phyloP scores from a whole-genome alignment of 2,113 vertebrate species.

The Polyodon spathula region DNA sequence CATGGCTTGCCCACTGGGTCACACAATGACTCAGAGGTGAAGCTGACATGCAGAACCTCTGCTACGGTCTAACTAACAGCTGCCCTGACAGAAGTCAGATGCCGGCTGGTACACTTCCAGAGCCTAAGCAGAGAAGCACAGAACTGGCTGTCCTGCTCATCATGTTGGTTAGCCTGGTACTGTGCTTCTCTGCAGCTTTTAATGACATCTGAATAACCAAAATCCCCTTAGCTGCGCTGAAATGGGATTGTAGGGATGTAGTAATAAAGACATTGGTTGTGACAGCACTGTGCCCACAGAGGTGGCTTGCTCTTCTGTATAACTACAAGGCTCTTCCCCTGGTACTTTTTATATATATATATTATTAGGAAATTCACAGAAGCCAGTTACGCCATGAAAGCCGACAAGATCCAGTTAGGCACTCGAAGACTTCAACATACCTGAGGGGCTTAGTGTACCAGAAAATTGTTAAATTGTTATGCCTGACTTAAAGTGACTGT shows the following conservation, averaged over 20 bases:
- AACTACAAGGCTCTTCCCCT: constrained; percentile 12
- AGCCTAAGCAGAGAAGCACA: too few relatives aligned
- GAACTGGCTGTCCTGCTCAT: too few relatives aligned
- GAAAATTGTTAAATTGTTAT: constrained; percentile 44
- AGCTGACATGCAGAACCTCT: too few relatives aligned
- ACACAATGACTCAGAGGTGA: too few relatives aligned
- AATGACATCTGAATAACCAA: too few relatives aligned
- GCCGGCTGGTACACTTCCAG: too few relatives aligned
- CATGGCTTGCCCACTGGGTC: neutral
- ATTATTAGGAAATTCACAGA: constrained; percentile 32
- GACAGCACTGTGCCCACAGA: neutral
- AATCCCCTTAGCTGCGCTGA: too few relatives aligned
- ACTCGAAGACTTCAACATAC: constrained; percentile 43
- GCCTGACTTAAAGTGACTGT: constrained; percentile 35
- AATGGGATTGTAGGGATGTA: too few relatives aligned
- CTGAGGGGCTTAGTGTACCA: constrained; percentile 34
- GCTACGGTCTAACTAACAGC: too few relatives aligned
- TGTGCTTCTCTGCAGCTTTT: too few relatives aligned
- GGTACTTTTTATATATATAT: constrained; percentile 19
- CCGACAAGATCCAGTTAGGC: constrained; percentile 39
- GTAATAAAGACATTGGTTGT: neutral
- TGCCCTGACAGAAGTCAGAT: too few relatives aligned
- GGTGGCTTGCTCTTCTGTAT: constrained; percentile 4
- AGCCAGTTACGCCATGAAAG: constrained; percentile 38
- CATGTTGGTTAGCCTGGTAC: too few relatives aligned